Base-by-base conservation (phyloP, 2,113 vertebrate species). In the Echinops telfairi region DNA sequence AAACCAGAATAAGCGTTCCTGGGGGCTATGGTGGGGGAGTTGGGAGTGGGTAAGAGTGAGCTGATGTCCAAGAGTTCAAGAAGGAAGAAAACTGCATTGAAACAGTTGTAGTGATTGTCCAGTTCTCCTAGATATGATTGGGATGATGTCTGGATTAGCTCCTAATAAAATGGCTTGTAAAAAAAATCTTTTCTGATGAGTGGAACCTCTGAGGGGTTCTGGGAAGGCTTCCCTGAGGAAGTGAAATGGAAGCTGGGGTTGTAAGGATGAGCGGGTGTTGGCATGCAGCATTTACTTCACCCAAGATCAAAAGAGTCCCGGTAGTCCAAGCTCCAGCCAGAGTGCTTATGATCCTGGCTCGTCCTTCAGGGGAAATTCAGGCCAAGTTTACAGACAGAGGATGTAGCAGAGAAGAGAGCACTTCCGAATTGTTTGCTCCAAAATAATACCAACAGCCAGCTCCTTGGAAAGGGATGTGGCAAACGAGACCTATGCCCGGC, bases 401-500 rank as follows among this genome's bases (percentile, higher is more conserved):
- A 25, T 10, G 17, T 2, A 86, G 17, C 19, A n/a, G 40, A n/a
- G 78, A 7, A 27, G 23, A 84, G 82, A 43, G 7, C n/a, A 75
- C 33, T 94, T 83, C 90, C 64, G 89, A 95, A 89, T 82, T 73
- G 62, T 86, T 92, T 10, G 58, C 89, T 96, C 33, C 83, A 9
- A 53, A 88, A 96, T 94, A 89, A 81, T 88, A 80, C 66, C 92
- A 86, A 75, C 71, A 47, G 19, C 78, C 43, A 96, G 86, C 95
- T 25, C 75, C 83, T n/a, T 2, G 85, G 76, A 92, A 83, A 81
- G 89, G 95, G 93, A 91, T 25, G n/a, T 71, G 31, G 88, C 86
- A 96, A 77, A 82, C 27, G 57, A 92, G 3, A 31, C 2, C 36
- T 80, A 29, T 83, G 70, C 58, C 33, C 23, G 71, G 94, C 86